These are phyloP conservation scores for Varanus komodoensis DNA, from an alignment of 2,113 vertebrate genomes.

Conservation along the genomic window DNA sequence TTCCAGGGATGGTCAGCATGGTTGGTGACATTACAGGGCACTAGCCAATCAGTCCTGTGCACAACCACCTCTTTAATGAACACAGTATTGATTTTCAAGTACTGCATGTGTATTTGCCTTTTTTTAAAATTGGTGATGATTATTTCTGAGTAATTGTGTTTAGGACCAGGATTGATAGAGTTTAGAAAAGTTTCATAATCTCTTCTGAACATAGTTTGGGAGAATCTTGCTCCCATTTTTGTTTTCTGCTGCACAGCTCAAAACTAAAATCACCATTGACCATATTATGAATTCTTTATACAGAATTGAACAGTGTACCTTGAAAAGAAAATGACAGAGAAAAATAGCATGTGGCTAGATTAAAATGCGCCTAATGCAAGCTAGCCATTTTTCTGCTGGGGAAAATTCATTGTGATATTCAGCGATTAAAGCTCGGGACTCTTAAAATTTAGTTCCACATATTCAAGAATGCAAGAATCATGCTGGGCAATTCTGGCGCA, in stretches of 20 bases:
- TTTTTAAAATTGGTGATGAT: not conserved
- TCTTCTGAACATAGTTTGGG: not conserved
- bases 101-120: too few species aligned
- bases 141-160: not conserved
- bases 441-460: conserved; percentile 3
- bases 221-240: not conserved
- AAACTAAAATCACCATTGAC: not conserved
- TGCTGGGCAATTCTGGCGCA: conserved; percentile 18
- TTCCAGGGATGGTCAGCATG: not conserved
- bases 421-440: not conserved
- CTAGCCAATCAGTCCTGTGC: not conserved
- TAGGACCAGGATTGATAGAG: not conserved
- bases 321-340: conserved; percentile 3
- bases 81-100: not conserved
- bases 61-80: not conserved
- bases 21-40: not conserved
- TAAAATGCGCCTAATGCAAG: not conserved
- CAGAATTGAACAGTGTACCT: not conserved
- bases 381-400: not conserved
- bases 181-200: not conserved
- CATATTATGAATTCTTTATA: not conserved
- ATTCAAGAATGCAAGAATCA: not conserved
- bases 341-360: not conserved
- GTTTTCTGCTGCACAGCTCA: not conserved
- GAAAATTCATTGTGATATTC: not conserved